Evolutionary conservation across 1,140 invertebrate species (phyloP).

Genomic region (Drosophila pseudoobscura): DNA sequence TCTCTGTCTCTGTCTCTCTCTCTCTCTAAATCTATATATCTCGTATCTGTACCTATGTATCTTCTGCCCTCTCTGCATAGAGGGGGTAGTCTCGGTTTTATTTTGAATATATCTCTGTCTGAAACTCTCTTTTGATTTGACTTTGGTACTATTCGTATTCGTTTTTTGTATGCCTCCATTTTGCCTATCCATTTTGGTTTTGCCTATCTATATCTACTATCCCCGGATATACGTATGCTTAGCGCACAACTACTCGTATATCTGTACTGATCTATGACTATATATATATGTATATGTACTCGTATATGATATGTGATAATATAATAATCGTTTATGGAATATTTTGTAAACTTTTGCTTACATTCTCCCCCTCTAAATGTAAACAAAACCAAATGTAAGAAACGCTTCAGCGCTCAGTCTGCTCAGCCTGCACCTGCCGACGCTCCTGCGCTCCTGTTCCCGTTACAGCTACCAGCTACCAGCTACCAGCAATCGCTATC

Average conservation of each 20-base stretch:
- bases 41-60: constrained; percentile 2
- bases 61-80: neutral
- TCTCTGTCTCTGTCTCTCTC: neutral
- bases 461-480: constrained; percentile 23
- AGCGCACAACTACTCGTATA: too few species aligned
- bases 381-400: constrained; percentile 17
- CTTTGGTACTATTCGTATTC: constrained; percentile 23
- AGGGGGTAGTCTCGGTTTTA: constrained; percentile 7
- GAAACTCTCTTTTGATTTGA: constrained; percentile 23
- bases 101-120: constrained; percentile 6
- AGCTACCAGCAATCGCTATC: constrained; percentile 25
- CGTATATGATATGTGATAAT: constrained; percentile 20
- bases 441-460: constrained; percentile 50
- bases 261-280: constrained; percentile 1
- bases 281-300: neutral
- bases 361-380: constrained; percentile 44
- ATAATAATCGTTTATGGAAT: constrained; percentile 46
- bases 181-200: constrained; percentile 42
- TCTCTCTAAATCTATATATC: constrained; percentile 3
- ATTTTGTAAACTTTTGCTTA: constrained; percentile 53
- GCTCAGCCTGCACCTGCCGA: constrained; percentile 31
- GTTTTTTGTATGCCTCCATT: constrained; percentile 32
- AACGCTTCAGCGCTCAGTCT: constrained; percentile 23
- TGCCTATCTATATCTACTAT: constrained; percentile 15
- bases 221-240: too few species aligned